Conservation (phyloP, 2,113 vertebrate genomes). For the Mionectes macconnelli region DNA sequence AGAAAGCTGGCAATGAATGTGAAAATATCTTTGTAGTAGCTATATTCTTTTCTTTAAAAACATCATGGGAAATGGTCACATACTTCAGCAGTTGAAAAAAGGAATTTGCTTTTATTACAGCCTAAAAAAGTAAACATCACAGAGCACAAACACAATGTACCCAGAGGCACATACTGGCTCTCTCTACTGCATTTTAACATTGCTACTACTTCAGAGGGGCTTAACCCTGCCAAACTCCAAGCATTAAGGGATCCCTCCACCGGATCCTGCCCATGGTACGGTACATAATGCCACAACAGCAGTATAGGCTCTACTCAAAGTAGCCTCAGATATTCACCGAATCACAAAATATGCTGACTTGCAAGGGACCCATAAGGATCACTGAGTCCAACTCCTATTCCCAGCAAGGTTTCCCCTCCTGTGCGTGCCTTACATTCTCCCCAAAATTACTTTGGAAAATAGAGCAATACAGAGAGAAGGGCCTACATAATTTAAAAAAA, state of each 20-base stretch:
- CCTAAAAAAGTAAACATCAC: conserved; percentile 1
- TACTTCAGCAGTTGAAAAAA: neutral
- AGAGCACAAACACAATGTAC: neutral
- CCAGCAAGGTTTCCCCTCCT: neutral
- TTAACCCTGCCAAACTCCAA: neutral
- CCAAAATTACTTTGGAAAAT: neutral
- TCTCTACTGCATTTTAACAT: neutral
- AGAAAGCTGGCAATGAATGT: neutral
- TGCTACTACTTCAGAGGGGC: neutral
- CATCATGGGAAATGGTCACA: neutral
- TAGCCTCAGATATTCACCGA: neutral
- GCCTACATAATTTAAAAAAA: fast-evolving
- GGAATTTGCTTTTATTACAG: conserved; percentile 22
- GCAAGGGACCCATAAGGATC: neutral
- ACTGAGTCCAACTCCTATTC: neutral
- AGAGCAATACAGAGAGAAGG: neutral
- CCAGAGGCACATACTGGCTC: neutral
- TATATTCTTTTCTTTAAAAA: neutral
- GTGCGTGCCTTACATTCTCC: neutral
- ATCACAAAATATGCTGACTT: neutral
- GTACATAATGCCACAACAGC: neutral
- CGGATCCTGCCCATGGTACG: neutral
- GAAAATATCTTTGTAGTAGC: neutral
- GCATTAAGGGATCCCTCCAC: fast-evolving
- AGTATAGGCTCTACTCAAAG: neutral